A percentile compares a stretch with the other conserved stretches of the same genome.
Conservation (phyloP, 2,113 vertebrate genomes). For the Siniperca knerii region DNA sequence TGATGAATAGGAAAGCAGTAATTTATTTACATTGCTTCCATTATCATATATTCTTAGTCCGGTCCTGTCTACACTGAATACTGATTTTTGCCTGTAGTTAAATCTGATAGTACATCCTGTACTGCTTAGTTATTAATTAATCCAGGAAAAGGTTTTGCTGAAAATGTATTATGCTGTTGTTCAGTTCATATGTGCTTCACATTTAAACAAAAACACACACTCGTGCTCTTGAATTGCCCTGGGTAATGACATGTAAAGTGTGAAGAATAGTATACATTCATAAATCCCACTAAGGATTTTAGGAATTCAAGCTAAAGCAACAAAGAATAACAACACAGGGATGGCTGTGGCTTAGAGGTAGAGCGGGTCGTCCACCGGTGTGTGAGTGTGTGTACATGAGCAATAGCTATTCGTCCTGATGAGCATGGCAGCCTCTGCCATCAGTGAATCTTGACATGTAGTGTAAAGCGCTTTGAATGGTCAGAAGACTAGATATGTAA, state of each 20-base stretch:
- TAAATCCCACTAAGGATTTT: not conserved
- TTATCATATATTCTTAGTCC: conserved; percentile 51
- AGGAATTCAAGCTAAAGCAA: not conserved
- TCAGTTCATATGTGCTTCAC: not conserved
- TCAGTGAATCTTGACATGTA: no score
- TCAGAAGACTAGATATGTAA: no score
- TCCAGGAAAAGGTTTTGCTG: not conserved
- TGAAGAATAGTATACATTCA: not conserved
- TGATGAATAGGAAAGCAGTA: conserved; percentile 43
- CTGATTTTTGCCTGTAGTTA: not conserved
- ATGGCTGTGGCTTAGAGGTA: no score
- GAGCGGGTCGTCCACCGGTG: no score
- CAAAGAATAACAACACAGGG: no score
- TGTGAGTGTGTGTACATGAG: no score
- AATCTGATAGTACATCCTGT: not conserved
- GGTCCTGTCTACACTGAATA: conserved; percentile 19
- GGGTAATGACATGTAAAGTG: not conserved
- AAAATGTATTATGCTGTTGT: not conserved
- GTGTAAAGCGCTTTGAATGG: no score
- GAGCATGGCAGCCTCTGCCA: no score
- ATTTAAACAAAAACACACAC: not conserved
- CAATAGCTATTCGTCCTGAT: no score
- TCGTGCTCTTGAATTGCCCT: no score
- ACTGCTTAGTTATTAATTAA: not conserved
- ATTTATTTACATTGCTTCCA: conserved; percentile 62